Conservation (phyloP, 2,113 vertebrate species). For the Protobothrops flavoviridis region DNA sequence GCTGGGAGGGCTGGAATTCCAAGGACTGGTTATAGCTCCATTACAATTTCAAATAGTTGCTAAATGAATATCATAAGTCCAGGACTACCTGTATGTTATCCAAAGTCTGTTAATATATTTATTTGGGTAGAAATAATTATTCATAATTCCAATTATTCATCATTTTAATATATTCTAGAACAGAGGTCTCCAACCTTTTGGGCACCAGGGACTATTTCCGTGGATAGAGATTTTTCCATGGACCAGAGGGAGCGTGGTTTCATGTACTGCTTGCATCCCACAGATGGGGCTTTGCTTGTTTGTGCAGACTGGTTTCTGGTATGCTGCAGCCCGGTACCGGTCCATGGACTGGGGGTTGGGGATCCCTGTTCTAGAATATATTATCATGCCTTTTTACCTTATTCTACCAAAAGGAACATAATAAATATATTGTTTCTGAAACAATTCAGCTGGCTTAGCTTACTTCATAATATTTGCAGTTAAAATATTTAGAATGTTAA, state of each 20-base stretch:
- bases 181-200: too few species aligned
- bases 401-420: background rate
- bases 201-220: too few species aligned
- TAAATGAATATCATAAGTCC: background rate
- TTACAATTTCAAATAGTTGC: background rate
- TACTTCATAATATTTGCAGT: background rate
- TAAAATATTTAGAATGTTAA: background rate
- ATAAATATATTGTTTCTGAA: background rate
- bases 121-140: background rate
- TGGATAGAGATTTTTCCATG: too few species aligned
- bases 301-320: too few species aligned
- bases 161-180: background rate
- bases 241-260: too few species aligned
- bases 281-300: too few species aligned
- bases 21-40: background rate
- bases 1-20: background rate
- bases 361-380: background rate
- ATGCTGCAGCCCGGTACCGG: accelerated
- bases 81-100: background rate
- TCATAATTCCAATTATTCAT: background rate
- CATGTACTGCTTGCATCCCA: too few species aligned
- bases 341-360: too few species aligned
- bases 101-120: background rate
- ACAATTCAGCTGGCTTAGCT: background rate
- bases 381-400: background rate